phyloP scores from a whole-genome alignment of 2,888 invertebrate species.

The Malthinus seriepunctatus region DNA sequence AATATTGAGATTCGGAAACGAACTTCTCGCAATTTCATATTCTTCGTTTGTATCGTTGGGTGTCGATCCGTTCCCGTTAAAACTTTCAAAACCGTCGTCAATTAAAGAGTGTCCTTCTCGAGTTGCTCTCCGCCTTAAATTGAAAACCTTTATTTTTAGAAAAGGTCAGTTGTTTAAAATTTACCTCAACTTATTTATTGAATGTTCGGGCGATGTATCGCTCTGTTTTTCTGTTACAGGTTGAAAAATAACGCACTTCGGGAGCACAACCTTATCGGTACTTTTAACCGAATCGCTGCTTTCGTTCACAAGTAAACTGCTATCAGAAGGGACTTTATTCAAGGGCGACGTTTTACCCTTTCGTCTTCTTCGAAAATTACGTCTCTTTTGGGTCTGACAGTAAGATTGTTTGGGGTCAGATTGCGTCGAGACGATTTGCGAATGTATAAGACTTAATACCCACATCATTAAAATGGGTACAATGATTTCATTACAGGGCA shows the following conservation, averaged over 20 bases:
- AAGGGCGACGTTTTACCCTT: slow-evolving; percentile 8
- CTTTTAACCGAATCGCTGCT: slow-evolving; percentile 19
- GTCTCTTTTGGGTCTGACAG: slow-evolving; percentile 7
- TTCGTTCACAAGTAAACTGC: slow-evolving; percentile 7
- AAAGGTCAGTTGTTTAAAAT: neutral
- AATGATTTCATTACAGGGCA: slow-evolving; percentile 70
- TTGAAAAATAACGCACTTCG: slow-evolving; percentile 19
- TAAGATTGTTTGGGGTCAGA: slow-evolving; percentile 25
- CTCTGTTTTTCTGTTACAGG: slow-evolving; percentile 7
- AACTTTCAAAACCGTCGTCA: slow-evolving; percentile 85
- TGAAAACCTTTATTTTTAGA: neutral
- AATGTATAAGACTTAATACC: slow-evolving; percentile 75
- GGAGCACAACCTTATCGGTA: neutral
- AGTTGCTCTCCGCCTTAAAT: neutral
- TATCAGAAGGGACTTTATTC: slow-evolving; percentile 5
- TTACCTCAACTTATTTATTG: neutral
- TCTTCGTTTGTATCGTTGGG: slow-evolving; percentile 40
- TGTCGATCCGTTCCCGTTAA: slow-evolving; percentile 80
- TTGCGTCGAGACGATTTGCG: slow-evolving; percentile 71
- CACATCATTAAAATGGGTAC: slow-evolving; percentile 75
- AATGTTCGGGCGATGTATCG: neutral
- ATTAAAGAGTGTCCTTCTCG: slow-evolving; percentile 52
- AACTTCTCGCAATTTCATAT: slow-evolving; percentile 12
- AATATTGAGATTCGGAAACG: slow-evolving; percentile 10
- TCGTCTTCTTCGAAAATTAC: slow-evolving; percentile 18